A percentile compares a stretch with the other conserved stretches of the same genome.
These are phyloP conservation scores for Urophycis tenuis DNA, from an alignment of 2,797 vertebrate genomes.

Conservation along the genomic window DNA sequence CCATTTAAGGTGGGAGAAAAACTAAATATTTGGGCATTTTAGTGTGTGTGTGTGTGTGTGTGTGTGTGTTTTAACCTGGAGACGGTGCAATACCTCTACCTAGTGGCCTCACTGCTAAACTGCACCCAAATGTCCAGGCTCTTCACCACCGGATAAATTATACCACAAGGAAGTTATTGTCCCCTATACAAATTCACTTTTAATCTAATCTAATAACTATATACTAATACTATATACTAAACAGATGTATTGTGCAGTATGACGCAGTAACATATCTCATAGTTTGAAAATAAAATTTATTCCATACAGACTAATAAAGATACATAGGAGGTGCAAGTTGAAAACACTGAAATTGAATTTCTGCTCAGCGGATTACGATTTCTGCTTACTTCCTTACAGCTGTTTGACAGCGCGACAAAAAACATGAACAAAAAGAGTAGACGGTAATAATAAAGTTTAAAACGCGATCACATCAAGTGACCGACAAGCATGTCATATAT, in stretches of 20 bases:
- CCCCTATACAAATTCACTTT: background rate
- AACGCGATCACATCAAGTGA: conserved; percentile 86
- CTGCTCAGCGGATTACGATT: conserved; percentile 54
- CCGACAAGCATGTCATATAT: conserved; percentile 70
- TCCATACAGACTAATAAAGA: conserved; percentile 61
- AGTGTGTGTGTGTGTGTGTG: no score
- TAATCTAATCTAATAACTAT: background rate
- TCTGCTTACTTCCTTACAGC: conserved; percentile 53
- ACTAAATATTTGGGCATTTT: no score
- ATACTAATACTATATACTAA: background rate
- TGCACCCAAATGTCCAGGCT: background rate
- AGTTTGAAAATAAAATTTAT: conserved; percentile 70
- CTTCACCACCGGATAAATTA: background rate
- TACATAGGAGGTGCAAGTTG: conserved; percentile 58
- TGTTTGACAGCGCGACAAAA: conserved; percentile 55
- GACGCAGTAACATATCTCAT: conserved; percentile 18
- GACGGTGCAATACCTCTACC: background rate
- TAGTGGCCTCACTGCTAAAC: background rate
- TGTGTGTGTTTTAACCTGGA: background rate
- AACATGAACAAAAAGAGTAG: conserved; percentile 34
- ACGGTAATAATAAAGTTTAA: conserved; percentile 55
- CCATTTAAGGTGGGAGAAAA: no score
- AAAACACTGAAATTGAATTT: conserved; percentile 51
- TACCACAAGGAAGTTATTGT: background rate
- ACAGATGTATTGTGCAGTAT: background rate